phyloP scores from a whole-genome alignment of 2,888 invertebrate species.

The Plagiodera versicolora region DNA sequence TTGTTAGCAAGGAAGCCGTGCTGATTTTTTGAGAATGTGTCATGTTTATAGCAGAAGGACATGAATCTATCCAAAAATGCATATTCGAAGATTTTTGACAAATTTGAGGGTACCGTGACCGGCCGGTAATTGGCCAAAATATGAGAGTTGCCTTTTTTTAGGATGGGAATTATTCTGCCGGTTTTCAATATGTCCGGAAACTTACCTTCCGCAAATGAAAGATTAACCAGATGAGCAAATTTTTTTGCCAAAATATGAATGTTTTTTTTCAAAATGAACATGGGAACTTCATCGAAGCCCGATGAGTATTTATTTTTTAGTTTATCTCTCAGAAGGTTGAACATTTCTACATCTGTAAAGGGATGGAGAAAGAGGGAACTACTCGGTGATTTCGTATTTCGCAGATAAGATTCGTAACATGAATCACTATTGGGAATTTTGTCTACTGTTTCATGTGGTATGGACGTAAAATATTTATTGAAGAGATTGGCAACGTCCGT shows the following conservation, averaged over 20 bases:
- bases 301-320: no score
- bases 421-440: not conserved
- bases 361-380: not conserved
- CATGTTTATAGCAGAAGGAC: not conserved
- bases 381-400: not conserved
- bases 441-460: not conserved
- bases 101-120: not conserved
- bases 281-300: not conserved
- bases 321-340: not conserved
- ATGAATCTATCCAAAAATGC: not conserved
- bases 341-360: not conserved
- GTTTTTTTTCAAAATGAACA: not conserved
- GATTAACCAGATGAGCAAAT: not conserved
- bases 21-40: not conserved
- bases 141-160: not conserved
- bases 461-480: slow-evolving; percentile 1
- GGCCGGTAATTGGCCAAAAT: not conserved
- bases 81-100: no score
- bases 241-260: not conserved
- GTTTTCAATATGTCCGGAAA: not conserved
- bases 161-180: not conserved
- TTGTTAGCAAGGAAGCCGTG: not conserved
- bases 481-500: not conserved
- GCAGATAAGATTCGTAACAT: not conserved
- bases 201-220: not conserved